phyloP scores from a whole-genome alignment of 92 coral and sea anemone genomes.

The Parazoanthus swiftii region DNA sequence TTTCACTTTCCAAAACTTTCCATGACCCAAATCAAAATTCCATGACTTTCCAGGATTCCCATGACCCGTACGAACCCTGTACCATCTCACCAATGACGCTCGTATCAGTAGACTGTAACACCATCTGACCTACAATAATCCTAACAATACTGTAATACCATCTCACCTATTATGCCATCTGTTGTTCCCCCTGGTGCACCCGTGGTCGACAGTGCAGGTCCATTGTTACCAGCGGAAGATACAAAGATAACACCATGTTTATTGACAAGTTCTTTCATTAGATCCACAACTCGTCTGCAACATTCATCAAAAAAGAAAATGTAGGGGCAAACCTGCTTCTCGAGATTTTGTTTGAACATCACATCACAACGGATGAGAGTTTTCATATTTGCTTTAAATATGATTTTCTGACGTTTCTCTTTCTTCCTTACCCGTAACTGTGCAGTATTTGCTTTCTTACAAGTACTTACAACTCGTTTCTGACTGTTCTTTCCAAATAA shows the following conservation, averaged over 20 bases:
- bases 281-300: conserved; percentile 78
- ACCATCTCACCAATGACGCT: not conserved
- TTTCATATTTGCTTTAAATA: no score
- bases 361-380: not conserved
- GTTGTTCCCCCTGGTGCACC: conserved; percentile 98
- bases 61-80: not conserved
- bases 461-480: no score
- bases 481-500: no score
- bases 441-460: no score
- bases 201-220: conserved; percentile 94
- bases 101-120: not conserved
- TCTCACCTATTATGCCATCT: conserved; percentile 86
- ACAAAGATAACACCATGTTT: conserved; percentile 96
- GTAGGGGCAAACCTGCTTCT: not conserved
- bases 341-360: not conserved
- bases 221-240: conserved; percentile 98
- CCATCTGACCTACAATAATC: not conserved
- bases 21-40: no score
- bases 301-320: not conserved
- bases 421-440: no score
- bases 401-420: no score
- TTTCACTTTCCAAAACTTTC: no score
- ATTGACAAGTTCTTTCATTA: conserved; percentile 92
- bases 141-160: not conserved
- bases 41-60: no score